Evolutionary conservation across 2,888 invertebrate species (phyloP).

Genomic region (Acanthosepion pharaonis): DNA sequence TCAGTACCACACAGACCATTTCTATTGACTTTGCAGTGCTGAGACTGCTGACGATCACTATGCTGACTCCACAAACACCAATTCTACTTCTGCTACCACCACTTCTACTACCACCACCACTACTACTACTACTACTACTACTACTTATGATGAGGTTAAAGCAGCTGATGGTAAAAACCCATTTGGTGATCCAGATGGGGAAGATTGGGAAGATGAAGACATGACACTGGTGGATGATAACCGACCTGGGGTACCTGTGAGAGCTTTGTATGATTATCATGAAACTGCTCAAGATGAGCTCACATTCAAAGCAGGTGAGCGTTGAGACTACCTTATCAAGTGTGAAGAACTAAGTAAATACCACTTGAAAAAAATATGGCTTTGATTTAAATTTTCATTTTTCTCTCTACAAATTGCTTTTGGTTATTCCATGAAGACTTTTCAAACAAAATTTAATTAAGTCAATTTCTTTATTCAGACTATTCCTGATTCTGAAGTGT

Average conservation of each 20-base stretch:
- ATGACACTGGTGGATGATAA: constrained; percentile 87
- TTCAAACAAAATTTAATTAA: no score
- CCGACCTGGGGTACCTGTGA: constrained; percentile 93
- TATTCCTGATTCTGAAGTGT: no score
- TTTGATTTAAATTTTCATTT: not conserved
- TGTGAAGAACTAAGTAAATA: not conserved
- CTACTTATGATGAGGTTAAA: not conserved
- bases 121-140: constrained; percentile 33
- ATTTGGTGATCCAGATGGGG: constrained; percentile 61
- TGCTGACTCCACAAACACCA: not conserved
- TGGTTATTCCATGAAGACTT: no score
- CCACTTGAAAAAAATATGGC: not conserved
- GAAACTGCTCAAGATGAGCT: constrained; percentile 98
- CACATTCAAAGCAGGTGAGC: constrained; percentile 92
- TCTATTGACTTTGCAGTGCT: constrained; percentile 47
- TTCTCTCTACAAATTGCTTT: no score
- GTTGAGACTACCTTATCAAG: constrained; percentile 25
- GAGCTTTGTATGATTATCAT: constrained; percentile 96
- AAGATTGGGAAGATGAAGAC: constrained; percentile 55
- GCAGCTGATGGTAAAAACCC: constrained; percentile 55
- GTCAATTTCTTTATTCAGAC: no score
- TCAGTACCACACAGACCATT: constrained; percentile 41
- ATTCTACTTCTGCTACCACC: constrained; percentile 2
- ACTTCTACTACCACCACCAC: not conserved
- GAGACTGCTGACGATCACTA: constrained; percentile 39